A percentile compares a stretch with the other conserved stretches of the same genome.
phyloP scores from a whole-genome alignment of 2,888 invertebrate species.

The Nowickia ferox region DNA sequence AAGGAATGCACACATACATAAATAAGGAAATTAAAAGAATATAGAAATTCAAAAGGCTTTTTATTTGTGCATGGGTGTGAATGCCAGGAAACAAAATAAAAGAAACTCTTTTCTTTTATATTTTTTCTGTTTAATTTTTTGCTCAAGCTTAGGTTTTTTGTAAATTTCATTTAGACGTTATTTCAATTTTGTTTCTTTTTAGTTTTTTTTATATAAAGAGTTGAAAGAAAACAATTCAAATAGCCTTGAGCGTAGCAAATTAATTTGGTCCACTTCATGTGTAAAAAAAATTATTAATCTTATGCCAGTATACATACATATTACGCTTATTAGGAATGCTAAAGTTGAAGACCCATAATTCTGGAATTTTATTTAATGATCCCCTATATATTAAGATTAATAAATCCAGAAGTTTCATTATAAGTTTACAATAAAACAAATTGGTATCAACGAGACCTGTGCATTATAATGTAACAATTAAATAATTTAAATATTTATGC shows the following conservation, averaged over 20 bases:
- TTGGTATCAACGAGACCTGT: no score
- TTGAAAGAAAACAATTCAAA: constrained; percentile 65
- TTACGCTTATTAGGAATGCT: no score
- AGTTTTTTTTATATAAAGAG: constrained; percentile 19
- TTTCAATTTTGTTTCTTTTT: constrained; percentile 31
- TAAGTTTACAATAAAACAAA: no score
- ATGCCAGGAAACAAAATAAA: not conserved
- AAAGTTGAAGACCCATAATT: no score
- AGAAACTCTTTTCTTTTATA: constrained; percentile 12
- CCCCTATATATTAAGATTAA: no score
- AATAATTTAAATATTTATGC: no score
- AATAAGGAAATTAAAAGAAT: not conserved
- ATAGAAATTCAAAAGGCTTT: constrained; percentile 31
- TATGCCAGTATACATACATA: not conserved
- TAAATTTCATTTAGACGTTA: constrained; percentile 5
- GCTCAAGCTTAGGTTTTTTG: constrained; percentile 29
- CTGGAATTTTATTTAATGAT: no score
- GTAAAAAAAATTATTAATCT: constrained; percentile 42
- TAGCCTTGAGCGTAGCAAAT: constrained; percentile 81
- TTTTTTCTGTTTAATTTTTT: constrained; percentile 34
- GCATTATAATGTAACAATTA: no score
- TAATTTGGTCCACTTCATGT: constrained; percentile 80
- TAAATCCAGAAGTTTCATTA: no score
- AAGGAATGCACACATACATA: not conserved
- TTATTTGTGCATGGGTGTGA: constrained; percentile 9